These are phyloP conservation scores for Eulithis testata DNA, from an alignment of 2,888 invertebrate species.

Conservation along the genomic window DNA sequence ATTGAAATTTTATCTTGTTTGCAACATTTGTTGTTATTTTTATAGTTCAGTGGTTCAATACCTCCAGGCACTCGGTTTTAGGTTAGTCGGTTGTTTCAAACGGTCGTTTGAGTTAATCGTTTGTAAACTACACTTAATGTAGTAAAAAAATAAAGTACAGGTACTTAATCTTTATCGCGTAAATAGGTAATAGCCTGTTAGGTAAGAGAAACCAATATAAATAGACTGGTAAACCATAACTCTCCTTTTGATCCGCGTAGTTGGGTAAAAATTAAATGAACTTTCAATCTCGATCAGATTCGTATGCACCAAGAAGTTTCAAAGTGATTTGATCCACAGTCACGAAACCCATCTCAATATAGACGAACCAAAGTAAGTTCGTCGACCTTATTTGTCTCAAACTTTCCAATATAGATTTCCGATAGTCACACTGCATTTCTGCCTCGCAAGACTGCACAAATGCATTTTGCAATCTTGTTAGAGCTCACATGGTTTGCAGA, in stretches of 20 bases:
- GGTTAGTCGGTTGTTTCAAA: background rate
- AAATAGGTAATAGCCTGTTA: too few species aligned
- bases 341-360: conserved; percentile 12
- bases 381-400: conserved; percentile 36
- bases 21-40: background rate
- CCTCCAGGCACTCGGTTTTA: background rate
- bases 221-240: too few species aligned
- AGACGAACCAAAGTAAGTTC: conserved; percentile 26
- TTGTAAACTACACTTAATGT: background rate
- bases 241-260: too few species aligned
- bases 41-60: background rate
- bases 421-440: conserved; percentile 32
- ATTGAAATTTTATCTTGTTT: too few species aligned
- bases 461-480: conserved; percentile 28
- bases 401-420: conserved; percentile 39
- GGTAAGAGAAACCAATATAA: too few species aligned
- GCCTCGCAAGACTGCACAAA: conserved; percentile 19
- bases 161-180: too few species aligned
- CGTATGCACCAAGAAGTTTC: background rate
- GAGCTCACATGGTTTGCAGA: conserved; percentile 15
- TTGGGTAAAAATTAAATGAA: background rate
- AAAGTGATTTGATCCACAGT: conserved; percentile 13
- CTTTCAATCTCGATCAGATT: background rate
- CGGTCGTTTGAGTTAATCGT: background rate
- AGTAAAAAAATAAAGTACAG: background rate